Conservation (phyloP, 2,797 vertebrate species). For the Onychomys arenicola region DNA sequence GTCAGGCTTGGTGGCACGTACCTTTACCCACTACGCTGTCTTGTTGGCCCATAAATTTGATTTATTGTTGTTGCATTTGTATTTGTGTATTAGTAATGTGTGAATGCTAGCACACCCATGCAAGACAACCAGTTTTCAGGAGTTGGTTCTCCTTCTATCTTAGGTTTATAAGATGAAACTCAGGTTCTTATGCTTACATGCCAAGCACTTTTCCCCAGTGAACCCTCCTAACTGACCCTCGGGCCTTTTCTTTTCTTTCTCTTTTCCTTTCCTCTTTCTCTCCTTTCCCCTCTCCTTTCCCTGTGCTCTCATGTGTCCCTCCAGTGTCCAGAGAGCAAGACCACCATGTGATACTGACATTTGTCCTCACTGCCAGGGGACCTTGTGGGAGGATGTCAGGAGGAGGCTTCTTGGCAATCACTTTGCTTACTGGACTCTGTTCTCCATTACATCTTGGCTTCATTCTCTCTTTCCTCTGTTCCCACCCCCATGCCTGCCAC, state of each 20-base stretch:
- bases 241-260: not conserved
- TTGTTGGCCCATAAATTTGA: not conserved
- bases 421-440: not conserved
- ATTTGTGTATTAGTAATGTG: not conserved
- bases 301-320: not conserved
- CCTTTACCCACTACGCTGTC: not conserved
- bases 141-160: not conserved
- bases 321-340: fast-evolving
- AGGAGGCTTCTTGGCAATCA: not conserved
- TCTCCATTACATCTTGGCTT: no score
- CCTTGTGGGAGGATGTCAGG: not conserved
- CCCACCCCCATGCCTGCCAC: not conserved
- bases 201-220: not conserved
- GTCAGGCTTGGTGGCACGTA: not conserved
- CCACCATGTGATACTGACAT: not conserved
- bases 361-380: fast-evolving
- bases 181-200: not conserved
- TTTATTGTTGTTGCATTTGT: not conserved
- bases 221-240: not conserved
- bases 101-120: not conserved
- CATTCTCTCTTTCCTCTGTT: not conserved
- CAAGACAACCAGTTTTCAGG: not conserved
- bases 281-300: no score
- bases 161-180: not conserved
- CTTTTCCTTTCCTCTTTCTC: no score